Percentiles rank a stretch among this genome's conserved stretches.
Evolutionary conservation across 2,888 invertebrate species (phyloP).

Genomic region (Hoplodrina blanda): DNA sequence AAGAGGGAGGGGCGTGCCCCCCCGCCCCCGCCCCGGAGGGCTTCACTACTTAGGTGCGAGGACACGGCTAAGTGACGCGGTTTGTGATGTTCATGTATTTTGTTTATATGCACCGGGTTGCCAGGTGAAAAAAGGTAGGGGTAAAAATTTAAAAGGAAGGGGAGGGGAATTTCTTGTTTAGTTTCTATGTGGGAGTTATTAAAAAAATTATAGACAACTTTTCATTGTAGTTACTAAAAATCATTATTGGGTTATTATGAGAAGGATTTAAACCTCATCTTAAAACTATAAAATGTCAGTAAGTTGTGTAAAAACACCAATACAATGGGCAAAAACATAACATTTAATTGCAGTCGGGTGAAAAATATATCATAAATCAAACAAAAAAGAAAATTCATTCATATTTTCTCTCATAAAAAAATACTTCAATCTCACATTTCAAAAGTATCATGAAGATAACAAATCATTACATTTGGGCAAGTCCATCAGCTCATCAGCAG

Average conservation of each 20-base stretch:
- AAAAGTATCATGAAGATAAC: background rate
- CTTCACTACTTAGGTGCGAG: slow-evolving; percentile 82
- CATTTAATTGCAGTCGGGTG: too few relatives aligned
- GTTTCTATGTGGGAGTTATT: background rate
- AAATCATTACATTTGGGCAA: slow-evolving; percentile 1
- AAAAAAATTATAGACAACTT: background rate
- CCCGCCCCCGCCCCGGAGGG: slow-evolving; percentile 84
- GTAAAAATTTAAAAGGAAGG: background rate
- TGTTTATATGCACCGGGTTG: slow-evolving; percentile 41
- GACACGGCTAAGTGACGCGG: slow-evolving; percentile 76
- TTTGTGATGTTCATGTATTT: slow-evolving; percentile 69
- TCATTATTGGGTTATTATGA: background rate
- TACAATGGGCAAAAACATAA: too few relatives aligned
- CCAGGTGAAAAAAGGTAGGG: slow-evolving; percentile 36
- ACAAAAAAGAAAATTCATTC: background rate
- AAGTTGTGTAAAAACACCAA: background rate
- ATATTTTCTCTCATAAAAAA: background rate
- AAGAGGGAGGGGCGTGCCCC: slow-evolving; percentile 75
- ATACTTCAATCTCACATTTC: background rate
- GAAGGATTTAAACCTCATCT: background rate
- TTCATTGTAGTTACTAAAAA: slow-evolving; percentile 23
- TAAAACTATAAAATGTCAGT: too few relatives aligned
- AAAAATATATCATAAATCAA: too few relatives aligned
- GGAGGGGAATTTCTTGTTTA: background rate
- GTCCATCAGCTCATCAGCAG: slow-evolving; percentile 8